A percentile compares a stretch with the other conserved stretches of the same genome.
Evolutionary conservation across 2,113 vertebrate species (phyloP).

Genomic region (Arizona elegans): DNA sequence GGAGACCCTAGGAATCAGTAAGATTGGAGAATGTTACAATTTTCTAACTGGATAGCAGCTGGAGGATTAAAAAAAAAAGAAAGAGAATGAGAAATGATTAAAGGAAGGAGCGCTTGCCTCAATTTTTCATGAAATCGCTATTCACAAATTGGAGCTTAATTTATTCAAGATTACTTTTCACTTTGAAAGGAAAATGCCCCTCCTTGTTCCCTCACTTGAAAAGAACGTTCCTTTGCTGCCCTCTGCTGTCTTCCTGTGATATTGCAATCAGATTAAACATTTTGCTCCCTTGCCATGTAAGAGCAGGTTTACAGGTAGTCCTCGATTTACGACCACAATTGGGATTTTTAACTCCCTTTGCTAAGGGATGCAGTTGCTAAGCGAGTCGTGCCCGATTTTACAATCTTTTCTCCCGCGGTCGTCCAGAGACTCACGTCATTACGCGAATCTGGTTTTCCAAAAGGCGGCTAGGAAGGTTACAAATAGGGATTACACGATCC

Average conservation of each 20-base stretch:
- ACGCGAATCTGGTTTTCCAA: neutral
- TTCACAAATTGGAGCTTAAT: neutral
- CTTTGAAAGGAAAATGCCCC: neutral
- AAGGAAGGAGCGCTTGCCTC: neutral
- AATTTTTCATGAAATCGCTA: neutral
- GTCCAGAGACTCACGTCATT: neutral
- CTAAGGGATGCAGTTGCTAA: too few relatives aligned
- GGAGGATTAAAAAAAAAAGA: neutral
- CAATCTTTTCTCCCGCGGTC: neutral
- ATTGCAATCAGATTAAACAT: neutral
- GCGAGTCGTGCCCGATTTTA: neutral
- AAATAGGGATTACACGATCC: neutral
- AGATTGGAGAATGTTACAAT: neutral
- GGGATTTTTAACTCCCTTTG: neutral
- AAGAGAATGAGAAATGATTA: neutral
- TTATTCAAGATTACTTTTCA: neutral
- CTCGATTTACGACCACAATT: neutral
- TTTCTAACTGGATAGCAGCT: neutral
- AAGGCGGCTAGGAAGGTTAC: neutral
- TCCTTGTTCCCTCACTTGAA: neutral
- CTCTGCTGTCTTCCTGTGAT: neutral
- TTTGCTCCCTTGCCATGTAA: neutral
- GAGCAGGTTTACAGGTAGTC: neutral
- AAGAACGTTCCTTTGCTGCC: neutral
- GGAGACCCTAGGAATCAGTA: neutral